Evolutionary conservation across 2,797 vertebrate species (phyloP), one percentile per base, ranked within the genome.

Genomic region (Crenuchus spilurus): DNA sequence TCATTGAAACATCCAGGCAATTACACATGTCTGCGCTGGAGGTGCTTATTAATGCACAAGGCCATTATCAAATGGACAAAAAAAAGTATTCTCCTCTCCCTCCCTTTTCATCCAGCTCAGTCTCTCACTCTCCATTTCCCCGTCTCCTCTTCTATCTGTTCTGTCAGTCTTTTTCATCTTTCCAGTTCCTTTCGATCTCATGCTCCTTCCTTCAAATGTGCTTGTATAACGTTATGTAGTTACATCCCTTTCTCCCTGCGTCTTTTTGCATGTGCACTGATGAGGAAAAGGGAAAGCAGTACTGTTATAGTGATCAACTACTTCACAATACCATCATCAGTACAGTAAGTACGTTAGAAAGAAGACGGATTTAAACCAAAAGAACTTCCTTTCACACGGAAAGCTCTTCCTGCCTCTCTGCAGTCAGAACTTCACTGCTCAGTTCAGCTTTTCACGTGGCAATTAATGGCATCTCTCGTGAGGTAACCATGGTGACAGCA

Each of bases 1-100:
- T 91, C 88, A 89, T 84, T 87, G 88, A 90, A 75, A 88, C 91
- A 91, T 91, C 87, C 81, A 87, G 86, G 84, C 90, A 91, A 92
- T 90, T 92, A 92, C 91, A 90, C 84, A 87, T 92, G 88, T 87
- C 80, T 91, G 86, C 80, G 86, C 86, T 91, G 87, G 86, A 86
- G 82, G 83, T 75, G 87, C 87, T 92, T 90, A 89, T 92, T 88
- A 91, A 91, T 88, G 84, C 88, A 87, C 81, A 84, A 65, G 55
- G 72, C 81, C 76, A 86, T 81, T 85, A 46, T 82, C 78, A 84
- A 84, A 83, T 61, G 80, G 84, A 82, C 82, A 87, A 76, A 88
- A 87, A 85, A 89, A 81, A 81, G 14, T n/a, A 20, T 16, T 35
- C 20, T 22, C 13, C 2, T 66, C 78, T 35, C 18, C 65, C 48